Conservation (phyloP, 2,113 vertebrate genomes). For the Ranitomeya variabilis region DNA sequence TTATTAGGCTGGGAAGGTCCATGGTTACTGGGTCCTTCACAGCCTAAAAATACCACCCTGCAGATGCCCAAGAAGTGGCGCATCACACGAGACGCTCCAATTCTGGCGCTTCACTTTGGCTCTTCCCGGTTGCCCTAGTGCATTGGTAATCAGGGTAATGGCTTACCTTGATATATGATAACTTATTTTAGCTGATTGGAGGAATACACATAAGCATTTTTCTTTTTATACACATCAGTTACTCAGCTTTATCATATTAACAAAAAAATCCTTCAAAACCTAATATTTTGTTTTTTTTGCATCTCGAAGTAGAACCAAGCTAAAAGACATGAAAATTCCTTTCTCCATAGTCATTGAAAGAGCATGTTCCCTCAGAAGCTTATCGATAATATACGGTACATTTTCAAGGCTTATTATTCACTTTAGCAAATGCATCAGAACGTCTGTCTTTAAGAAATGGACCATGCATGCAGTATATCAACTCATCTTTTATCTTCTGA, state of each 20-base stretch:
- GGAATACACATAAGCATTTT: too few species aligned
- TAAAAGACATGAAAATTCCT: background rate
- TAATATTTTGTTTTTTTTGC: background rate
- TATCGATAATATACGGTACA: background rate
- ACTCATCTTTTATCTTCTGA: background rate
- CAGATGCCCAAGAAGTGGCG: too few species aligned
- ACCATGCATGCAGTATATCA: background rate
- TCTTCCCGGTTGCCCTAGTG: too few species aligned
- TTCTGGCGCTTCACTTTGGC: too few species aligned
- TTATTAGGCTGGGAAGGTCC: too few species aligned
- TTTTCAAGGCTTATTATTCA: background rate
- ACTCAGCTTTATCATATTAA: background rate
- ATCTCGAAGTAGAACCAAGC: background rate
- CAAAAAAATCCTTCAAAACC: too few species aligned
- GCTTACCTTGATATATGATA: too few species aligned
- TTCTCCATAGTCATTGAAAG: background rate
- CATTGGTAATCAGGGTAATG: too few species aligned
- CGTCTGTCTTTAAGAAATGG: background rate
- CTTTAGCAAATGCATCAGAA: background rate
- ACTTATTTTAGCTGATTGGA: too few species aligned
- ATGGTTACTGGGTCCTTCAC: too few species aligned
- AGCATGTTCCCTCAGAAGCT: background rate
- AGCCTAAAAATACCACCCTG: too few species aligned
- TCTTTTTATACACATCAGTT: background rate
- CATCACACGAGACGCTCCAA: too few species aligned